Evolutionary conservation across 1,140 invertebrate species (phyloP), one percentile per base, ranked within the genome.

Genomic region (Augochlora pura): DNA sequence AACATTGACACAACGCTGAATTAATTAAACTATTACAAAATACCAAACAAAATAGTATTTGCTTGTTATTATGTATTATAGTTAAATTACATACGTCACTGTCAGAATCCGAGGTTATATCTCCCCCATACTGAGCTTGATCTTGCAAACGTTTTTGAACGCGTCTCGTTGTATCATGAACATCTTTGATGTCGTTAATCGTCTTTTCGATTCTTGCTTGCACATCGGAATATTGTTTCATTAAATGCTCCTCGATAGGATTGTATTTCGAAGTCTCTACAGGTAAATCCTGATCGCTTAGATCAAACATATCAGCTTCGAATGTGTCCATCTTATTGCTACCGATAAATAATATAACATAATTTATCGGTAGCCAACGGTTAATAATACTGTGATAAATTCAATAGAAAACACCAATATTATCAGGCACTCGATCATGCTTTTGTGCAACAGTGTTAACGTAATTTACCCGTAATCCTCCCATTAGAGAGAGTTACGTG

Each of bases 221-320:
- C 0, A 88, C 71, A 42, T 81, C 77, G 5, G 77, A 23, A 4
- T 90, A 57, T 52, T 91, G 84, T 52, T 88, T 87, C 21, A 78
- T 63, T 59, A 92, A 77, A 68, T 88, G 65, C 21, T 91, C 89
- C 25, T 91, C 84, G 1, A 92, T 60, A 0, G 91, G 91, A 85
- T 92, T 92, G 1, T 27, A 49, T 52, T 71, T 32, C 9, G n/a
- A 1, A 5, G 42, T 25, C 4, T 60, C n/a, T 25, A 39, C 59
- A 4, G 25, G 59, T 21, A 74, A 65, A 8, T 89, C 87, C n/a
- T 88, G 84, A 10, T 90, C 83, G 25, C 77, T 84, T 4, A 78
- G 46, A 16, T 75, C 81, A 21, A 90, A 87, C 10, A 86, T 64
- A 10, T 90, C 87, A 1, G 84, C 84, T 9, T 89, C 86, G 0